Percentiles rank a stretch among this genome's conserved stretches.
Evolutionary conservation across 2,888 invertebrate genomes (phyloP).

Genomic region (Rhagophthalmus giganteus): DNA sequence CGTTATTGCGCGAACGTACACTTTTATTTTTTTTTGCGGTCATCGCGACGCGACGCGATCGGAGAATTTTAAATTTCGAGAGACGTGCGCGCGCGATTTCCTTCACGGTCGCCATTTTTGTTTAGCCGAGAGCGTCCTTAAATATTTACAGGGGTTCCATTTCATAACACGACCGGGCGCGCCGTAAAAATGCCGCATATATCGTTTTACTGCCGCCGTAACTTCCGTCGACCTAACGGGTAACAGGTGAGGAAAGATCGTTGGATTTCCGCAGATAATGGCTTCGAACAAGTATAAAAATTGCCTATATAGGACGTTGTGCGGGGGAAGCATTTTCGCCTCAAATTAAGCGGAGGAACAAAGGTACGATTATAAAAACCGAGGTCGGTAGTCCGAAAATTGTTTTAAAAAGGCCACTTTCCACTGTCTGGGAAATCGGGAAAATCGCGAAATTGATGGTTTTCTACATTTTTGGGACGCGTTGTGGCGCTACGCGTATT

Average conservation of each 20-base stretch:
- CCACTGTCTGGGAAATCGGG: too few species aligned
- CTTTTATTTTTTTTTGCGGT: too few species aligned
- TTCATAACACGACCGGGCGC: conserved; percentile 29
- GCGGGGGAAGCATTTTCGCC: too few species aligned
- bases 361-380: too few species aligned
- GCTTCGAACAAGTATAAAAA: conserved; percentile 19
- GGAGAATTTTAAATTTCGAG: neutral
- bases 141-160: conserved; percentile 31
- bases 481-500: too few species aligned
- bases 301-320: too few species aligned
- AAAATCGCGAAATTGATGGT: too few species aligned
- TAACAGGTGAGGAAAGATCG: conserved; percentile 28
- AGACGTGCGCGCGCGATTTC: conserved; percentile 8
- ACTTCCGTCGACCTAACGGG: conserved; percentile 14
- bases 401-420: too few species aligned
- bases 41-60: neutral
- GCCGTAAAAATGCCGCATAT: conserved; percentile 22
- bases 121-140: conserved; percentile 28
- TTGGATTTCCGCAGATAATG: conserved; percentile 22
- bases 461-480: too few species aligned
- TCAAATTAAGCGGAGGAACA: too few species aligned
- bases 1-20: conserved; percentile 17
- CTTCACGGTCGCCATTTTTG: conserved; percentile 22
- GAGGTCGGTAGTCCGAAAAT: too few species aligned
- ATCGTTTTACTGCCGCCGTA: conserved; percentile 19